Conservation (phyloP, 1,140 invertebrate genomes). For the Papilio polytes region DNA sequence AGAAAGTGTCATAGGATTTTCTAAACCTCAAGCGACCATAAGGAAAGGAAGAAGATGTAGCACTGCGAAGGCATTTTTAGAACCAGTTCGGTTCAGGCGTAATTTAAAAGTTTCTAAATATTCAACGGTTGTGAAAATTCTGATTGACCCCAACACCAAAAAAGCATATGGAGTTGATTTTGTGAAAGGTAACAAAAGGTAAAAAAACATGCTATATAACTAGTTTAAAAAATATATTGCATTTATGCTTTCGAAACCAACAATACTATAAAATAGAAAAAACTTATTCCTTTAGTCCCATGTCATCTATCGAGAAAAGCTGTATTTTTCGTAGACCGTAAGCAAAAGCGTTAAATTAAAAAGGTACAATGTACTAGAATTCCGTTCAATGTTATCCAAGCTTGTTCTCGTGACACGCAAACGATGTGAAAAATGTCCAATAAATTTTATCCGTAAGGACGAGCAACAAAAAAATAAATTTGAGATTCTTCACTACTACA, state of each 20-base stretch:
- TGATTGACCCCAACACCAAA: slow-evolving; percentile 86
- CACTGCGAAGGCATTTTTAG: slow-evolving; percentile 88
- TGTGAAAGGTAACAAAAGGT: slow-evolving; percentile 82
- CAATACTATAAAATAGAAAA: not conserved
- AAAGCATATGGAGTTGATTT: slow-evolving; percentile 88
- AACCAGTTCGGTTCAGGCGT: slow-evolving; percentile 84
- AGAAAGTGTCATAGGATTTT: slow-evolving; percentile 86
- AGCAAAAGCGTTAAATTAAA: not conserved
- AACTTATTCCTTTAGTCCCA: not conserved
- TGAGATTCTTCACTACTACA: too few species aligned
- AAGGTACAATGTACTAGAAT: slow-evolving; percentile 1
- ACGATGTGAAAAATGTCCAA: not conserved
- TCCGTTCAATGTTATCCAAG: not conserved
- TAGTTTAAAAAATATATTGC: not conserved
- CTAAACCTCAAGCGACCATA: slow-evolving; percentile 88
- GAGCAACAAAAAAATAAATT: not conserved
- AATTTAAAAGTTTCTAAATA: slow-evolving; percentile 90
- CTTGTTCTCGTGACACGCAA: not conserved
- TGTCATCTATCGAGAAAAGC: not conserved
- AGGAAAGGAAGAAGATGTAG: slow-evolving; percentile 88
- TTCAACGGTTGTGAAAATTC: slow-evolving; percentile 87
- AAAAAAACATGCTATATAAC: slow-evolving; percentile 35
- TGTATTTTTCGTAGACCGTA: not conserved
- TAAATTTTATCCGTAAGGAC: not conserved
- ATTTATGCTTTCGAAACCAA: not conserved